Evolutionary conservation across 2,888 invertebrate genomes (phyloP), one percentile per base, ranked within the genome.

Genomic region (Sceliomorpha sp.): DNA sequence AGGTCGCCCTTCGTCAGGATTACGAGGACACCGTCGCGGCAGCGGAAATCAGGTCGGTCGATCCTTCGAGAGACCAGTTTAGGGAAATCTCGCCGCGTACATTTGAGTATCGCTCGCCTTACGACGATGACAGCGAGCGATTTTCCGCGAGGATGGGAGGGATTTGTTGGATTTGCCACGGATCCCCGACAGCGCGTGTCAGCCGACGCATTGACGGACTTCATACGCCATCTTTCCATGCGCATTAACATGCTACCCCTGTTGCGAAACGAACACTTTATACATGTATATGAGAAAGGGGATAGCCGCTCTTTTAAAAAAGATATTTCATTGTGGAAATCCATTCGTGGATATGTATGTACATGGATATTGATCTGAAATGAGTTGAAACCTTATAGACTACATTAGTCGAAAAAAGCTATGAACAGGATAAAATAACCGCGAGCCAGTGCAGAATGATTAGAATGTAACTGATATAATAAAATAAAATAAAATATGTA

Each of bases 91-190:
- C 20, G 2, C 20, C 20, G 15, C 20, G 15, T 8, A 10, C 40
- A 47, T 20, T 20, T 20, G 20, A 20, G 20, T 20, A 2, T 5
- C 5, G 20, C 20, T 5, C 5, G 20, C 20, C 20, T 2, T 20
- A 5, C 5, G 20, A 32, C 24, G 20, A 26, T 36, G 31, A 31
- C 27, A 15, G 12, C 26, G 20, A 37, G 27, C 47, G 27, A 47
- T 58, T 45, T 48, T 47, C 29, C 9, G 10, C 9, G 26, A 40
- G 47, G 24, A 47, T 34, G 27, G 15, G 34, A 39, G 45, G 45
- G 56, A 56, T 56, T 56, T 36, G 8, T 36, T 37, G 29, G 56
- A 56, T 56, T 58, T 58, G 36, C 39, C 24, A 37, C 20, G 58
- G 58, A 58, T 40, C 47, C 39, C 37, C 44, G 44, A 55, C 27